phyloP scores from a whole-genome alignment of 2,113 vertebrate species.

The Myrmecophaga tridactyla region DNA sequence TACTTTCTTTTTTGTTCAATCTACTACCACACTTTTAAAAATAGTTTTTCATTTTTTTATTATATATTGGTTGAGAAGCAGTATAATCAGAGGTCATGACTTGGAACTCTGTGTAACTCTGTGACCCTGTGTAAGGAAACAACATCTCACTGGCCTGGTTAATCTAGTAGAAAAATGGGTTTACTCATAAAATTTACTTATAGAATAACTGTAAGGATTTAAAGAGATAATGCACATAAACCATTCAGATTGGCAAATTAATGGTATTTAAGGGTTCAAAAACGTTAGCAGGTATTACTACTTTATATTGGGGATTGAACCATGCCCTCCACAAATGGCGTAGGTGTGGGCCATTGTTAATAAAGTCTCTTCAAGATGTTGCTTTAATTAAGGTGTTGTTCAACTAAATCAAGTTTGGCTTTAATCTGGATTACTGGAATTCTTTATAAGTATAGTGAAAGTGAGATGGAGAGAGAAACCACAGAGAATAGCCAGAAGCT shows the following conservation, averaged over 20 bases:
- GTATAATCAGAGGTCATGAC: background rate
- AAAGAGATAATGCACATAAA: background rate
- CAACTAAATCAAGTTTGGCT: too few species aligned
- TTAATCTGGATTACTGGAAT: too few species aligned
- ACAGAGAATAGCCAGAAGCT: too few species aligned
- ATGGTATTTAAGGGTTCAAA: background rate
- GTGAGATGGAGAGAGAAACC: too few species aligned
- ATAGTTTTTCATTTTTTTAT: background rate
- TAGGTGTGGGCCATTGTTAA: too few species aligned
- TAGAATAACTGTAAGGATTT: background rate
- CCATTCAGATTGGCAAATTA: background rate
- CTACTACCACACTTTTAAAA: background rate
- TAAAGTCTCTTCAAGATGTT: too few species aligned
- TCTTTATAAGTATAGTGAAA: too few species aligned
- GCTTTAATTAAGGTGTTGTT: too few species aligned
- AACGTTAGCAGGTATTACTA: background rate
- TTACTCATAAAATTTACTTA: background rate
- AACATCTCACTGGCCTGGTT: background rate
- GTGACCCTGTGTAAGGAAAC: background rate
- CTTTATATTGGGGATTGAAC: too few species aligned
- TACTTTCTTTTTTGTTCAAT: background rate
- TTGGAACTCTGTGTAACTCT: background rate
- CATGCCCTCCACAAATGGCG: too few species aligned
- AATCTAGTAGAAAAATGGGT: background rate
- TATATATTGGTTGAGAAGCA: background rate